A percentile compares a stretch with the other conserved stretches of the same genome.
Evolutionary conservation across 2,888 invertebrate species (phyloP).

Genomic region (Biston betularia): DNA sequence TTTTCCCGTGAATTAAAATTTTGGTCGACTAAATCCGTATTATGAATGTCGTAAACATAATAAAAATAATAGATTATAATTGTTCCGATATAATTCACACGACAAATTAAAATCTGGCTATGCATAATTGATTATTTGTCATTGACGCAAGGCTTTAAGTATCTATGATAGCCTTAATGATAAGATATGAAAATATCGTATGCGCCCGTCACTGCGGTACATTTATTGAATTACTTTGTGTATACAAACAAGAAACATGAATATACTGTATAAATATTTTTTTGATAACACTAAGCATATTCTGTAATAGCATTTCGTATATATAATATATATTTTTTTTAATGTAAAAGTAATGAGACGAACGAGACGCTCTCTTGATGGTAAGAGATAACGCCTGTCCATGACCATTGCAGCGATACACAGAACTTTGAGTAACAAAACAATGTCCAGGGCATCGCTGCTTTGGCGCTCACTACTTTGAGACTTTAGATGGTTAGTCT

Average conservation of each 20-base stretch:
- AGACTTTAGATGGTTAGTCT: too few species aligned
- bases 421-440: too few species aligned
- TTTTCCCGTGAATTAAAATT: background rate
- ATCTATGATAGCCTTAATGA: conserved; percentile 9
- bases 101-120: background rate
- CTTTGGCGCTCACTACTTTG: too few species aligned
- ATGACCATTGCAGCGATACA: too few species aligned
- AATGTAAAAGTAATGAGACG: too few species aligned
- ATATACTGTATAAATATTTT: background rate
- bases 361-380: too few species aligned
- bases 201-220: conserved; percentile 1
- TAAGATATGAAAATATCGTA: conserved; percentile 1
- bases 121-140: background rate
- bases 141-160: background rate
- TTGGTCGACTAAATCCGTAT: background rate
- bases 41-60: background rate
- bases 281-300: too few species aligned
- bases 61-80: background rate
- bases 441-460: too few species aligned
- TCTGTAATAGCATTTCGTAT: too few species aligned
- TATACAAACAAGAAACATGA: background rate
- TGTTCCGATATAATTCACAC: background rate
- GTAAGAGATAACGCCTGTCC: too few species aligned
- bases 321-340: too few species aligned
- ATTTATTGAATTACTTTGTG: background rate